These are phyloP conservation scores for Heliothis virescens DNA, from an alignment of 1,140 invertebrate species.

Conservation along the genomic window DNA sequence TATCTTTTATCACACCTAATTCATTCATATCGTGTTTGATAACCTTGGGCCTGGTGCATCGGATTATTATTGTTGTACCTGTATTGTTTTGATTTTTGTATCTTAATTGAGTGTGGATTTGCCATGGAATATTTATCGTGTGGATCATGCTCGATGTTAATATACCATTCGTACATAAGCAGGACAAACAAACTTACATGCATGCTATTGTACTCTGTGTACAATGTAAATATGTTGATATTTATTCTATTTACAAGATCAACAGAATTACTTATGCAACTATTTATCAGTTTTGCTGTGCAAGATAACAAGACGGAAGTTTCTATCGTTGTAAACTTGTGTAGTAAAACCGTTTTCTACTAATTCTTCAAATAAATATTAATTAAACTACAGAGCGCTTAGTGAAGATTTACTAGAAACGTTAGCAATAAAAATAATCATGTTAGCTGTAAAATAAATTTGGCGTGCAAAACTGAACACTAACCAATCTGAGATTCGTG, in stretches of 20 bases:
- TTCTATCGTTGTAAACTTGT: background rate
- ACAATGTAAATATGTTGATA: conserved; percentile 36
- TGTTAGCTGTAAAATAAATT: conserved; percentile 28
- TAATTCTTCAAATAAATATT: background rate
- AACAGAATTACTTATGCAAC: conserved; percentile 22
- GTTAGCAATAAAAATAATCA: conserved; percentile 24
- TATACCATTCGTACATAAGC: conserved; percentile 14
- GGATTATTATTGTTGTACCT: conserved; percentile 35
- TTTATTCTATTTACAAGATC: conserved; percentile 37
- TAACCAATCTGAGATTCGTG: conserved; percentile 39
- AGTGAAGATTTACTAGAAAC: background rate
- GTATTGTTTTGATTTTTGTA: conserved; percentile 42
- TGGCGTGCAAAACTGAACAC: conserved; percentile 41
- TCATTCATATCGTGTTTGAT: conserved; percentile 49
- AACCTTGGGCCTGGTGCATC: conserved; percentile 45
- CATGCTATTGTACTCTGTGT: conserved; percentile 20
- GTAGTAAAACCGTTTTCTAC: background rate
- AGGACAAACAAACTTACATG: conserved; percentile 11
- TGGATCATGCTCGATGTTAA: conserved; percentile 7
- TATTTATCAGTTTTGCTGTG: conserved; percentile 8
- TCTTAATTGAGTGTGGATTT: conserved; percentile 8
- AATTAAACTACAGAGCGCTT: background rate
- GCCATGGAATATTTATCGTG: background rate
- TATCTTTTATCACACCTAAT: conserved; percentile 52
- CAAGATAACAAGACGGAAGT: conserved; percentile 34